Conservation (phyloP, 2,797 vertebrate genomes). For the Staurois parvus region DNA sequence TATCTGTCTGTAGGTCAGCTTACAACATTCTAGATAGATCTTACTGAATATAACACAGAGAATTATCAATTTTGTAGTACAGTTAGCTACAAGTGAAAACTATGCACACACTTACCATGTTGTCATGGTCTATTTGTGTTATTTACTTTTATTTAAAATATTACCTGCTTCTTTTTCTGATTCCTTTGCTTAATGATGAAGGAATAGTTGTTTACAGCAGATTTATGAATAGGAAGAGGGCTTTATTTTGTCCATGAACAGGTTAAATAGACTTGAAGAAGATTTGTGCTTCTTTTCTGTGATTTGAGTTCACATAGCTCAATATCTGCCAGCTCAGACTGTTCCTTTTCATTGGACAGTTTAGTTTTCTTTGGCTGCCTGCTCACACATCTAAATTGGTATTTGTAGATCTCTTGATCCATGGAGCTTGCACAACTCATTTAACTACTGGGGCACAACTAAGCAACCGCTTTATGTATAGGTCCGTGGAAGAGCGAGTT, state of each 20-base stretch:
- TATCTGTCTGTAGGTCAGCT: too few species aligned
- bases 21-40: too few species aligned
- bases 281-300: background rate
- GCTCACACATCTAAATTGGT: conserved; percentile 52
- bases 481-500: background rate
- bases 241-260: background rate
- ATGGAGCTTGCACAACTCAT: conserved; percentile 37
- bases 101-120: too few species aligned
- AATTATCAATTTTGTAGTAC: too few species aligned
- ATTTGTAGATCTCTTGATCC: conserved; percentile 51
- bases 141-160: too few species aligned
- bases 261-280: background rate
- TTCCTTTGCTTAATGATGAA: too few species aligned
- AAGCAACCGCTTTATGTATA: background rate
- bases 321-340: conserved; percentile 20
- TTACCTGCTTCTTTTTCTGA: too few species aligned
- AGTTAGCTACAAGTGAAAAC: too few species aligned
- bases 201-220: too few species aligned
- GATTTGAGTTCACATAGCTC: background rate
- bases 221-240: too few species aligned
- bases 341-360: conserved; percentile 36
- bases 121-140: too few species aligned
- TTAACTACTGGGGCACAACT: conserved; percentile 26
- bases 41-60: too few species aligned
- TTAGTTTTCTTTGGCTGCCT: conserved; percentile 37